These are phyloP conservation scores for Neodiprion fabricii DNA, from an alignment of 1,140 invertebrate genomes.

Conservation along the genomic window DNA sequence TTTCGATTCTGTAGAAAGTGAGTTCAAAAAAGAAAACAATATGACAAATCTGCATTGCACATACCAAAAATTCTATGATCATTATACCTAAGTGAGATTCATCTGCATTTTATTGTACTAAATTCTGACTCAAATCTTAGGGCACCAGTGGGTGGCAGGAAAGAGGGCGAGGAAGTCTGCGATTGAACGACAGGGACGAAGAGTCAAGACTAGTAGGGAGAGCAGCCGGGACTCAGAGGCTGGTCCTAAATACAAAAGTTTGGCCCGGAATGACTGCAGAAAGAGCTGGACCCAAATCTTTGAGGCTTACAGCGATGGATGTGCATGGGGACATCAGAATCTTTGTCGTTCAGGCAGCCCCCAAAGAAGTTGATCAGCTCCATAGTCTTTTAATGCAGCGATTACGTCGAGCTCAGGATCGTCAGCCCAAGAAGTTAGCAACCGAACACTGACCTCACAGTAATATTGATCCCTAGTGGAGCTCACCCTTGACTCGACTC, in stretches of 20 bases:
- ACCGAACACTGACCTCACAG: slow-evolving; percentile 52
- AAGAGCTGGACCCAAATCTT: slow-evolving; percentile 83
- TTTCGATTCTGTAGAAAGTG: too few species aligned
- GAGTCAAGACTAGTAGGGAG: slow-evolving; percentile 84
- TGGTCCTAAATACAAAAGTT: slow-evolving; percentile 93
- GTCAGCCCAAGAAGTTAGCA: slow-evolving; percentile 53
- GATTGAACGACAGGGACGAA: slow-evolving; percentile 83
- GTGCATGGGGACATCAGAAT: slow-evolving; percentile 83
- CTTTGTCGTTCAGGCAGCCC: slow-evolving; percentile 81
- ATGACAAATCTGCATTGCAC: too few species aligned
- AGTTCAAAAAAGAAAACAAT: too few species aligned
- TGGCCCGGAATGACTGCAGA: slow-evolving; percentile 94
- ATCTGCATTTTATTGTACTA: neutral
- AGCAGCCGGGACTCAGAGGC: slow-evolving; percentile 83
- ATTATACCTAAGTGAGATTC: neutral
- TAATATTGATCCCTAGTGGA: slow-evolving; percentile 7
- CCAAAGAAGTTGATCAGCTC: slow-evolving; percentile 79
- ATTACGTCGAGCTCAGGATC: slow-evolving; percentile 61
- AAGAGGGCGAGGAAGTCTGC: slow-evolving; percentile 83
- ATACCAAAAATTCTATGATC: too few species aligned
- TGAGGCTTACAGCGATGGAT: slow-evolving; percentile 89
- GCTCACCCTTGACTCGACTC: slow-evolving; percentile 18
- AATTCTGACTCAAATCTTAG: slow-evolving; percentile 43
- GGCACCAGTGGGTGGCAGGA: slow-evolving; percentile 82
- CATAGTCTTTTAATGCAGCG: slow-evolving; percentile 74